phyloP scores from a whole-genome alignment of 1,140 invertebrate genomes.

The Pseudobourletiella spinata region DNA sequence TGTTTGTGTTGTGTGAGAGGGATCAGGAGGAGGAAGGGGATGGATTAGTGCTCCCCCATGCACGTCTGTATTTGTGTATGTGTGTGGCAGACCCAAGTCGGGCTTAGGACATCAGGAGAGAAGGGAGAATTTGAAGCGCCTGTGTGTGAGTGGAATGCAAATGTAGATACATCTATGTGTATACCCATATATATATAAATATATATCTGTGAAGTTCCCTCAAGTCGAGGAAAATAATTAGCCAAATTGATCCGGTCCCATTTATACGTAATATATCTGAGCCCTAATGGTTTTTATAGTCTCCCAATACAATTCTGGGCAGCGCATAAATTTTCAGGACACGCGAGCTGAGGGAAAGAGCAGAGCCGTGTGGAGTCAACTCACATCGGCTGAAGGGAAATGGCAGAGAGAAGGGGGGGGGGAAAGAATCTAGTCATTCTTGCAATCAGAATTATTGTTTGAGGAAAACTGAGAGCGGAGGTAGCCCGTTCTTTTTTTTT shows the following conservation, averaged over 20 bases:
- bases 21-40: slow-evolving; percentile 7
- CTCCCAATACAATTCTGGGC: slow-evolving; percentile 21
- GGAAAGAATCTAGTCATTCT: no score
- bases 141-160: slow-evolving; percentile 18
- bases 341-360: slow-evolving; percentile 11
- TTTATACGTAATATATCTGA: slow-evolving; percentile 24
- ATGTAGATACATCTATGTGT: slow-evolving; percentile 11
- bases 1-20: neutral
- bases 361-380: no score
- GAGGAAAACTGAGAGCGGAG: no score
- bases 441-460: no score
- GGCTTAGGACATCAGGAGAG: neutral
- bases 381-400: no score
- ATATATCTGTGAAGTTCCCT: neutral
- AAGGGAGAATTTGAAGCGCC: no score
- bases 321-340: slow-evolving; percentile 26
- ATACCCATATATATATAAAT: no score
- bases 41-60: neutral
- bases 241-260: slow-evolving; percentile 28
- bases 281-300: slow-evolving; percentile 23
- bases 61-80: neutral
- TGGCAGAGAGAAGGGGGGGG: neutral
- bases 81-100: neutral
- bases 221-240: slow-evolving; percentile 26
- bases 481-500: no score